Evolutionary conservation across 2,113 vertebrate species (phyloP).

Genomic region (Xiphophorus maculatus): DNA sequence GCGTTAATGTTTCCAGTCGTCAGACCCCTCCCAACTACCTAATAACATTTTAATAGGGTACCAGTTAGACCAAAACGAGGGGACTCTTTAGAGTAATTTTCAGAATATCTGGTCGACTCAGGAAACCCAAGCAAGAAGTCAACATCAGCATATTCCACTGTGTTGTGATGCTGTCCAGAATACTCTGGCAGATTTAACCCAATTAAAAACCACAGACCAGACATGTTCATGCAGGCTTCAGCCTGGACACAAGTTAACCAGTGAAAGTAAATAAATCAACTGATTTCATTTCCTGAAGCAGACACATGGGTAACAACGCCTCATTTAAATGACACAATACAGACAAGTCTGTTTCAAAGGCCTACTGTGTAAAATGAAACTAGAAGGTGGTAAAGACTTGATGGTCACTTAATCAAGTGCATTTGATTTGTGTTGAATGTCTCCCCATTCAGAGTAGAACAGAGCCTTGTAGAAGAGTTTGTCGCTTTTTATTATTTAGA

Average conservation of each 20-base stretch:
- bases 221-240: slow-evolving; percentile 12
- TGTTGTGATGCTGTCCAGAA: slow-evolving; percentile 48
- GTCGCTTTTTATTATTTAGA: too few species aligned
- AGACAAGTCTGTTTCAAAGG: not conserved
- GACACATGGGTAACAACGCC: slow-evolving; percentile 24
- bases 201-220: slow-evolving; percentile 50
- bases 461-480: too few species aligned
- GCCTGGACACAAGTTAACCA: slow-evolving; percentile 40
- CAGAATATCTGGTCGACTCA: slow-evolving; percentile 48
- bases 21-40: slow-evolving; percentile 35
- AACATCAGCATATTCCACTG: slow-evolving; percentile 41
- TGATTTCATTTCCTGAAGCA: slow-evolving; percentile 50
- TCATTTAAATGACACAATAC: slow-evolving; percentile 18
- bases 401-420: not conserved
- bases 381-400: not conserved
- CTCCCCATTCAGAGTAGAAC: too few species aligned
- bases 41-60: slow-evolving; percentile 76
- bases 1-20: slow-evolving; percentile 50
- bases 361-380: not conserved
- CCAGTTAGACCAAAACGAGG: slow-evolving; percentile 55
- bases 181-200: slow-evolving; percentile 23
- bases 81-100: slow-evolving; percentile 44
- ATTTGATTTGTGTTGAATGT: not conserved
- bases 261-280: slow-evolving; percentile 71
- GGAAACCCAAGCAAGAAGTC: slow-evolving; percentile 64